Base-by-base conservation (phyloP, 2,888 invertebrate species). In the Sesia apiformis region DNA sequence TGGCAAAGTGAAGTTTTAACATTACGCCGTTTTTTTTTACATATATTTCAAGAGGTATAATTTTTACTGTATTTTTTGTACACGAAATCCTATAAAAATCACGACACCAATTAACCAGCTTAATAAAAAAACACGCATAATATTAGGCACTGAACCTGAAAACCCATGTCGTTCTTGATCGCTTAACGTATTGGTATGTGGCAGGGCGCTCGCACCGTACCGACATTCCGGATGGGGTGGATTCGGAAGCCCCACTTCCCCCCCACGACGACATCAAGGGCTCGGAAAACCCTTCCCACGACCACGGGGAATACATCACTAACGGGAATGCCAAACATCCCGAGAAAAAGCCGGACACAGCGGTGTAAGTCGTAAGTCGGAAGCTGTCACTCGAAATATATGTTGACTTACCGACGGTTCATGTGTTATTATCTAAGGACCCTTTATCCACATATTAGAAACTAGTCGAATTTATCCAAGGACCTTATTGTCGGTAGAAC, bases 181-280 rank as follows among this genome's bases (percentile, higher is more conserved):
- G 87, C 83, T 83, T 72, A 74, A 74, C 69, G 55, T 66, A 63
- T 79, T 83, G 76, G 69, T 69, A 80, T 87, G 76, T 88, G 90
- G 76, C 91, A 92, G 92, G 92, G 74, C 91, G 91, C 64, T 90
- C 90, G 54, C 87, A 91, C 65, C 91, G 91, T 74, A 91, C 91
- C 60, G 92, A 92, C 73, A 88, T 92, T 65, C 92, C 92, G 52
- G 92, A 92, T 70, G 91, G 91, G 53, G 91, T 85, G 61, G 92
- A 92, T 63, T 92, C 92, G 57, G 92, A 92, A 65, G 92, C 92
- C 59, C 92, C 92, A 46, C 85, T 92, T 6, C 91, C 90, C 49
- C 82, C 91, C 39, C 91, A 91, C 62, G 91, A 91, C 56, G 91
- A 91, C 77, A 72, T 84, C 74, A 90, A 91, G 76, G 92, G 92